Evolutionary conservation across 2,888 invertebrate species (phyloP), one percentile per base, ranked within the genome.

Genomic region (Sphecodes monilicornis): DNA sequence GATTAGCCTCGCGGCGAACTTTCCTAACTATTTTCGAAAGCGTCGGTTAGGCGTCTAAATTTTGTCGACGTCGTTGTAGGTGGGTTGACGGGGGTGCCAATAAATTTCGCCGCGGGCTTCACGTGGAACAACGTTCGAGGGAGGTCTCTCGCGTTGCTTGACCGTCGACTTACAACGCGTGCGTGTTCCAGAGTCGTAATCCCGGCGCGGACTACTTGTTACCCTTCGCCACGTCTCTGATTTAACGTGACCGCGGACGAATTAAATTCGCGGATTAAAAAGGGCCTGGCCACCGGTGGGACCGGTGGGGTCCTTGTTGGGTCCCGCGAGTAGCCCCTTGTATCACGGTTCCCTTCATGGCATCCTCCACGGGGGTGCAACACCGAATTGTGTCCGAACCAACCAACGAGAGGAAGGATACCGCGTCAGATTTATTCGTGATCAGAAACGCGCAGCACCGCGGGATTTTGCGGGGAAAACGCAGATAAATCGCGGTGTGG

Each of bases 161-260:
- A 84, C 84, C 64, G 82, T 82, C 89, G 92, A 92, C 89, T 92
- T 90, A 94, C 92, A 91, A 89, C 92, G 85, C 91, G 92, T 94
- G 94, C 94, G 94, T 94, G 94, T 93, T 91, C 89, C 90, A 89
- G 82, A 93, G 94, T 93, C 93, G 94, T 94, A 94, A 94, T 91
- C 92, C 60, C 88, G 88, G 88, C 90, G 92, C 92, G 91, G 91
- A 92, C 93, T 92, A 93, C 94, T 94, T 94, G 94, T 94, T 94
- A 92, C 93, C 93, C 92, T 92, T 93, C 94, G 92, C 91, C 91
- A 88, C 91, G 84, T 84, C 90, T 92, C 92, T 94, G 94, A 94
- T 94, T 94, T 94, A 94, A 92, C 92, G 91, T 92, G 92, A 92
- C 85, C 91, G 87, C 91, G 91, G 93, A 91, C 92, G 93, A 93